phyloP scores from a whole-genome alignment of 2,797 vertebrate species.

The Pseudopleuronectes americanus region DNA sequence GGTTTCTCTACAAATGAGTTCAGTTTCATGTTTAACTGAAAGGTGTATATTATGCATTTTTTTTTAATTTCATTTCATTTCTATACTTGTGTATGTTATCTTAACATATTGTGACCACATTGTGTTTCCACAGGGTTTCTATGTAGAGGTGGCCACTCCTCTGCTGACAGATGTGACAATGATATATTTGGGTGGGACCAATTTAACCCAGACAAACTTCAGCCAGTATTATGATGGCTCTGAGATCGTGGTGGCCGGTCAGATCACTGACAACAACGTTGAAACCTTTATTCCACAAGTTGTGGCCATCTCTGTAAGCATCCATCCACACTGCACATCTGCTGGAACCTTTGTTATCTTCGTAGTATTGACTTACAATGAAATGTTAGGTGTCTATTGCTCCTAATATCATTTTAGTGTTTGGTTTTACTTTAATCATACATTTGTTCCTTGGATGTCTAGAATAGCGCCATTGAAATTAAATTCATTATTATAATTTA shows the following conservation, averaged over 20 bases:
- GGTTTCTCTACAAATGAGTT: no score
- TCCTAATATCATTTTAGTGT: no score
- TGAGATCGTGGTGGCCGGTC: constrained; percentile 85
- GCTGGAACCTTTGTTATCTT: neutral
- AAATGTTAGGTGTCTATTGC: no score
- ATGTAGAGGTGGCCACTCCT: constrained; percentile 86
- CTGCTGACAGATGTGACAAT: constrained; percentile 81
- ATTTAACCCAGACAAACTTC: constrained; percentile 84
- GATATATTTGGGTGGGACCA: constrained; percentile 76
- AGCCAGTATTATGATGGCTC: constrained; percentile 86
- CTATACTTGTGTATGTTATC: no score
- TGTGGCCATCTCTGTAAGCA: constrained; percentile 80
- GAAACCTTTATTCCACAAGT: constrained; percentile 74
- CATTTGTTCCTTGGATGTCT: no score
- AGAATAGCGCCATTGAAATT: no score
- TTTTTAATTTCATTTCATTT: no score
- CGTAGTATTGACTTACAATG: no score
- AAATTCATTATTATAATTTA: no score
- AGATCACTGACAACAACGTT: constrained; percentile 77
- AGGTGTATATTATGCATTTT: no score
- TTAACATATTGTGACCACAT: neutral
- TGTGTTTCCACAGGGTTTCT: constrained; percentile 81
- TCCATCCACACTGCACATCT: neutral
- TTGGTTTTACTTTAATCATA: no score
- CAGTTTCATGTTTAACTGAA: no score